Base-by-base conservation (phyloP, 2,797 vertebrate species). In the Esox masquinongy region DNA sequence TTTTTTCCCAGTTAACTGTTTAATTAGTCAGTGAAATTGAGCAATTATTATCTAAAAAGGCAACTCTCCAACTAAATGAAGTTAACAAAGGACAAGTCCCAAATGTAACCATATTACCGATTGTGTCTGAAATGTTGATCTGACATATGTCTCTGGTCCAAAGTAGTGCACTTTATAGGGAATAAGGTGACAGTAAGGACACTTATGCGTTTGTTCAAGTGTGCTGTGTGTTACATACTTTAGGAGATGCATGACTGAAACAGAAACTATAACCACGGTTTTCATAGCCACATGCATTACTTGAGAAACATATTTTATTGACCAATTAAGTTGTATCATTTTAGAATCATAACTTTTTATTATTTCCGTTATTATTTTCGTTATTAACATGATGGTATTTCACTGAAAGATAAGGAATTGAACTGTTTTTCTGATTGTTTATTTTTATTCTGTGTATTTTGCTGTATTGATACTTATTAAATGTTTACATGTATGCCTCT, bases 221-320 rank as follows among this genome's bases (percentile, higher is more conserved):
- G 39, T 53, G 5, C 6, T 17, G 81, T 77, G 79, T 83, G 75
- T 81, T 82, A 82, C 74, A 80, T 76, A 78, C 75, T 68, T 34
- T 81, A 77, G 75, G 77, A 83, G 82, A 70, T 91, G 89, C 89
- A 92, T 92, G 91, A 82, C 81, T 86, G 78, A 74, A 77, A 53
- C 19, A 69, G 68, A 75, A 86, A 86, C 76, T 86, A 85, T 88
- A 89, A 86, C 84, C 87, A 90, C 80, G 26, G 53, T 68, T 69
- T 79, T 77, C 66, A 83, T 81, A 82, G 76, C 79, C 49, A 49
- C 68, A 68, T 83, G 70, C 69, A 75, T 78, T 90, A 88, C 86
- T 87, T 88, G 90, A 91, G 79, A 82, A 77, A 82, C 76, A 85
- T 87, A 79, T 88, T 87, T 83, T 74, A 80, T 72, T 53, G 79